Evolutionary conservation across 2,113 vertebrate genomes (phyloP).

Genomic region (human (Homo sapiens)): GRCh38 chr5:173373501-173374000

Average conservation of each 20-base stretch:
- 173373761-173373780: not conserved
- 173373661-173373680: not conserved
- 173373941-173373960: not conserved
- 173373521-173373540: not conserved
- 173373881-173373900: not conserved
- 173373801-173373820: not conserved
- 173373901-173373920: not conserved
- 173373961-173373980: not conserved
- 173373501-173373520: not conserved
- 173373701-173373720: not conserved
- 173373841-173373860: not conserved
- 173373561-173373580: not conserved
- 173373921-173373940: not conserved
- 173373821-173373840: not conserved
- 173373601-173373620: not conserved
- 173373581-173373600: not conserved
- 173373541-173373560: not conserved
- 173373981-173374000: not conserved
- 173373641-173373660: not conserved
- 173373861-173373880: not conserved
- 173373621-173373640: not conserved
- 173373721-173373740: not conserved
- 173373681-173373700: not conserved
- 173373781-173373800: not conserved
- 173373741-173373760: not conserved